Percentiles rank a stretch among this genome's conserved stretches.
Conservation (phyloP, 2,888 invertebrate genomes). For the Clanis bilineata region DNA sequence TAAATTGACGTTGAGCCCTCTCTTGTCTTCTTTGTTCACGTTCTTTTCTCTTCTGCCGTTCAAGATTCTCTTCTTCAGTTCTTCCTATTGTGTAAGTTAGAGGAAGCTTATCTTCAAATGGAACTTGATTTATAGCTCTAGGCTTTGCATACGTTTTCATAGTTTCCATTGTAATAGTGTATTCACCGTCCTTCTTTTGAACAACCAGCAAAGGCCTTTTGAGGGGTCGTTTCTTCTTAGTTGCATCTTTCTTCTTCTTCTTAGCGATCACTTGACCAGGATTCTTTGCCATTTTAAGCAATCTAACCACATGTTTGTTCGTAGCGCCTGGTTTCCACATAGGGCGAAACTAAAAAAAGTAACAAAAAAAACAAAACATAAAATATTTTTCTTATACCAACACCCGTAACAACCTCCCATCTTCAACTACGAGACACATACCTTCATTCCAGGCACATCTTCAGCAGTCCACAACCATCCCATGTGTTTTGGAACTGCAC, state of each 20-base stretch:
- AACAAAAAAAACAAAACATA: constrained; percentile 38
- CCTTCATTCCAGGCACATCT: constrained; percentile 67
- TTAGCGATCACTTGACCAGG: constrained; percentile 58
- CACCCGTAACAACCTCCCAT: too few species aligned
- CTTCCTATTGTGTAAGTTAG: constrained; percentile 68
- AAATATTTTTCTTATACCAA: too few species aligned
- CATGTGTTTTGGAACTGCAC: constrained; percentile 67
- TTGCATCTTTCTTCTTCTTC: constrained; percentile 55
- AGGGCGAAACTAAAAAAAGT: constrained; percentile 68
- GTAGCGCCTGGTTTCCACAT: constrained; percentile 72
- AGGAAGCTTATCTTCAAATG: constrained; percentile 70
- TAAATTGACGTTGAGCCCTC: constrained; percentile 63
- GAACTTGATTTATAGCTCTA: constrained; percentile 62
- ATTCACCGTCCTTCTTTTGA: constrained; percentile 71
- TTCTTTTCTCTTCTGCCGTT: constrained; percentile 60
- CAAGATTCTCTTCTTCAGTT: constrained; percentile 68
- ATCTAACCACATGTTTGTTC: constrained; percentile 63
- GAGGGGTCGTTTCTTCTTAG: constrained; percentile 54
- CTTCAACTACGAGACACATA: constrained; percentile 29
- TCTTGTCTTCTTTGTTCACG: constrained; percentile 63
- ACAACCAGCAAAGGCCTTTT: constrained; percentile 67
- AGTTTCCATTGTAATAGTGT: constrained; percentile 70
- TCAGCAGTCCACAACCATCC: constrained; percentile 78
- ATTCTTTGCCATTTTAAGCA: constrained; percentile 63
- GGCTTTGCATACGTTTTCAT: constrained; percentile 62